Evolutionary conservation across 2,888 invertebrate species (phyloP).

Genomic region (Hydraecia micacea): DNA sequence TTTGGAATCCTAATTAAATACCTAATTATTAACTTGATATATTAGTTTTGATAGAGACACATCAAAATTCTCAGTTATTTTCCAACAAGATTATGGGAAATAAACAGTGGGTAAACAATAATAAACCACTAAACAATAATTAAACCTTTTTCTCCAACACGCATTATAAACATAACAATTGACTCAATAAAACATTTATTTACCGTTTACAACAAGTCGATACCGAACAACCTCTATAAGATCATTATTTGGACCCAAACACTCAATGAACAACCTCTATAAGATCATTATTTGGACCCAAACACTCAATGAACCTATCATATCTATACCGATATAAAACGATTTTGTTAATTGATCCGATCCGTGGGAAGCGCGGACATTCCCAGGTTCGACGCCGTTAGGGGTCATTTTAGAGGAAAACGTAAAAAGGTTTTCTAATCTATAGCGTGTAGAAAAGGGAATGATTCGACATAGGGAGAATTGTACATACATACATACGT

Average conservation of each 20-base stretch:
- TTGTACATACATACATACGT: background rate
- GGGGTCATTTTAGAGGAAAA: constrained; percentile 25
- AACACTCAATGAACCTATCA: constrained; percentile 22
- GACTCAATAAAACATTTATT: constrained; percentile 9
- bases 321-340: constrained; percentile 32
- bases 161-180: constrained; percentile 5
- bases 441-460: background rate
- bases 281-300: constrained; percentile 13
- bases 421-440: constrained; percentile 4
- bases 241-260: constrained; percentile 21
- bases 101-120: background rate
- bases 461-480: constrained; percentile 8
- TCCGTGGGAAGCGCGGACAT: constrained; percentile 47
- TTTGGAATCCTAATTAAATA: background rate
- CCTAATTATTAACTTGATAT: background rate
- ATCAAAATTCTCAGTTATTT: background rate
- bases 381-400: constrained; percentile 9
- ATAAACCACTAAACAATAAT: background rate
- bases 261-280: constrained; percentile 15
- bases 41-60: background rate
- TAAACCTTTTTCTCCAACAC: background rate
- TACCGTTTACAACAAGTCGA: background rate
- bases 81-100: background rate
- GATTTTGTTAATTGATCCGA: constrained; percentile 44
- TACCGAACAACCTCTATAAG: constrained; percentile 1